Percentiles rank a stretch among this genome's conserved stretches.
Evolutionary conservation across 2,888 invertebrate genomes (phyloP).

Genomic region (Philereme transversata): DNA sequence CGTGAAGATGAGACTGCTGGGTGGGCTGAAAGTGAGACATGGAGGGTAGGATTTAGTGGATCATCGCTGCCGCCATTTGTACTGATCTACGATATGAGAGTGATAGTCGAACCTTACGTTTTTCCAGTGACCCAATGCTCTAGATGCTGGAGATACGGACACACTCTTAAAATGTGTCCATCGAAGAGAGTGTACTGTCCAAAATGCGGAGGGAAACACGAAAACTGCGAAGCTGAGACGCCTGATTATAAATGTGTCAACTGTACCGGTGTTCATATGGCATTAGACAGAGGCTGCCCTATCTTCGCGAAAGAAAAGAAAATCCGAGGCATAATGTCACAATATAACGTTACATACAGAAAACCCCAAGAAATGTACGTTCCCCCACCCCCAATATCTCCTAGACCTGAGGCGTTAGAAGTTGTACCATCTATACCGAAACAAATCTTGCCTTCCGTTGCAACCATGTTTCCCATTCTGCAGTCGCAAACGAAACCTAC

Average conservation of each 20-base stretch:
- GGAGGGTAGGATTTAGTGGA: neutral
- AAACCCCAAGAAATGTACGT: neutral
- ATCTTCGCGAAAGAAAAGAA: conserved; percentile 24
- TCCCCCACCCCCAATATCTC: neutral
- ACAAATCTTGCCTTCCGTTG: no score
- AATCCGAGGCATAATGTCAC: conserved; percentile 35
- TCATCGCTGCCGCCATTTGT: neutral
- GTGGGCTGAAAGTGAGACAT: neutral
- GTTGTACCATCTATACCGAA: no score
- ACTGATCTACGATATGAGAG: neutral
- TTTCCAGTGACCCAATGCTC: conserved; percentile 36
- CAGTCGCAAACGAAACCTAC: no score
- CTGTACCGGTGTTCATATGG: conserved; percentile 27
- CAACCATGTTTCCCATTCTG: no score
- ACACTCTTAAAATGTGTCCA: conserved; percentile 17
- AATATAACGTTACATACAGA: conserved; percentile 15
- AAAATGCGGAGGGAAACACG: conserved; percentile 31
- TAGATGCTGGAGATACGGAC: conserved; percentile 31
- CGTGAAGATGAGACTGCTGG: neutral
- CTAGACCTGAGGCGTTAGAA: no score
- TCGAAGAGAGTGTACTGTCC: conserved; percentile 21
- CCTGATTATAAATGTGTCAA: neutral
- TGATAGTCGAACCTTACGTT: conserved; percentile 31
- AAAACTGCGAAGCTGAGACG: conserved; percentile 31
- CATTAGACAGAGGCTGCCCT: conserved; percentile 32